phyloP scores from a whole-genome alignment of 2,888 invertebrate genomes.

The Deilephila porcellus region DNA sequence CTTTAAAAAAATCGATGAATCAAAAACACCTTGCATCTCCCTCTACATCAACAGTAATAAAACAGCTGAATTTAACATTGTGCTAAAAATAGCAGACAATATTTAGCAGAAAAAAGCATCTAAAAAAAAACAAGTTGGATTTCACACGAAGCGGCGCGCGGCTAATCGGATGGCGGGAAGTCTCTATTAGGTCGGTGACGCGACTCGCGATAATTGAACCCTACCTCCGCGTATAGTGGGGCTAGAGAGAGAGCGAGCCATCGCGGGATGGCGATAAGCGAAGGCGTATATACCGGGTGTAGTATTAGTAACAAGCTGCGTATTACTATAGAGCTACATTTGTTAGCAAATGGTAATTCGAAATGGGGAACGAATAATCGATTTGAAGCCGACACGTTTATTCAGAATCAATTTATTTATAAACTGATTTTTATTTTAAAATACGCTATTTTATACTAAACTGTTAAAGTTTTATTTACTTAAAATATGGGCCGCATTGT shows the following conservation, averaged over 20 bases:
- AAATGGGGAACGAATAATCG: too few species aligned
- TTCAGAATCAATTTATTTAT: too few species aligned
- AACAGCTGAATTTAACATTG: not conserved
- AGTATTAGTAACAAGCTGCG: too few species aligned
- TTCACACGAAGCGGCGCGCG: not conserved
- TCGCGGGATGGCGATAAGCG: not conserved
- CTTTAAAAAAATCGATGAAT: not conserved
- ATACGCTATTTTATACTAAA: too few species aligned
- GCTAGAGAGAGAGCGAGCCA: constrained; percentile 5
- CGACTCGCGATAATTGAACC: constrained; percentile 37
- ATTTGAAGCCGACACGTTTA: too few species aligned
- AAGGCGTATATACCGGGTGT: too few species aligned
- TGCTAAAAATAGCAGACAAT: constrained; percentile 4
- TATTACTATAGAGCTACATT: too few species aligned
- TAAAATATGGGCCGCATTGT: too few species aligned
- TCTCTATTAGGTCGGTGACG: constrained; percentile 47
- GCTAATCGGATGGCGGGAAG: constrained; percentile 57
- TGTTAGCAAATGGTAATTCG: too few species aligned
- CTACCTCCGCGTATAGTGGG: constrained; percentile 33
- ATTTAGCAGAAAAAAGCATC: not conserved
- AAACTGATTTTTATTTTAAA: too few species aligned
- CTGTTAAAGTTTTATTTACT: too few species aligned
- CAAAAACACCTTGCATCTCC: not conserved
- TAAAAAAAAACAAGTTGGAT: constrained; percentile 1
- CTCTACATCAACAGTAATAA: not conserved